Conservation (phyloP, 2,113 vertebrate genomes). For the Bungarus multicinctus region DNA sequence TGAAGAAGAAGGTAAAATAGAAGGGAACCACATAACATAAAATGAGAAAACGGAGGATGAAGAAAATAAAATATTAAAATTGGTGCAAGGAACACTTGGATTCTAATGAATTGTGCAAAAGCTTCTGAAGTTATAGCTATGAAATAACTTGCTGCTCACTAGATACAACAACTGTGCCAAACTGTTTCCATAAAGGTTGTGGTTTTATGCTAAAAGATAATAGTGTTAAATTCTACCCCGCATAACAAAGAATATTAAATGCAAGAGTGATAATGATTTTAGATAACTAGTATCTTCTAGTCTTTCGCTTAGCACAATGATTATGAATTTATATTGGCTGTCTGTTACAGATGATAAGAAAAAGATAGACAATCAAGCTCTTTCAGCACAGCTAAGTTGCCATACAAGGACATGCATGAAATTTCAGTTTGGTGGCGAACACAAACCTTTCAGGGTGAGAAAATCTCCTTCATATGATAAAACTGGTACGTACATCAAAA, state of each 20-base stretch:
- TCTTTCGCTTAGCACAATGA: not conserved
- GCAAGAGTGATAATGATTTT: not conserved
- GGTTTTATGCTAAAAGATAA: not conserved
- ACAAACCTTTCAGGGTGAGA: not conserved
- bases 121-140: not conserved
- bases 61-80: not conserved
- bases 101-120: not conserved
- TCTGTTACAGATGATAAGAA: constrained; percentile 39
- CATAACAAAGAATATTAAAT: not conserved
- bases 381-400: not conserved
- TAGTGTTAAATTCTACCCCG: not conserved
- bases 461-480: constrained; percentile 31
- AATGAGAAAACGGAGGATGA: not conserved
- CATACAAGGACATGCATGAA: constrained; percentile 15
- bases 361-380: not conserved
- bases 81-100: not conserved
- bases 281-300: not conserved
- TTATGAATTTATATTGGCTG: constrained; percentile 5
- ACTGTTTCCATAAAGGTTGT: not conserved
- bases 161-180: not conserved
- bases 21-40: not conserved
- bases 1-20: not conserved
- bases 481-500: constrained; percentile 26
- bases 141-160: not conserved
- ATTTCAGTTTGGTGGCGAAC: not conserved